These are phyloP conservation scores for Anguilla anguilla DNA, from an alignment of 2,797 vertebrate genomes.

Conservation along the genomic window DNA sequence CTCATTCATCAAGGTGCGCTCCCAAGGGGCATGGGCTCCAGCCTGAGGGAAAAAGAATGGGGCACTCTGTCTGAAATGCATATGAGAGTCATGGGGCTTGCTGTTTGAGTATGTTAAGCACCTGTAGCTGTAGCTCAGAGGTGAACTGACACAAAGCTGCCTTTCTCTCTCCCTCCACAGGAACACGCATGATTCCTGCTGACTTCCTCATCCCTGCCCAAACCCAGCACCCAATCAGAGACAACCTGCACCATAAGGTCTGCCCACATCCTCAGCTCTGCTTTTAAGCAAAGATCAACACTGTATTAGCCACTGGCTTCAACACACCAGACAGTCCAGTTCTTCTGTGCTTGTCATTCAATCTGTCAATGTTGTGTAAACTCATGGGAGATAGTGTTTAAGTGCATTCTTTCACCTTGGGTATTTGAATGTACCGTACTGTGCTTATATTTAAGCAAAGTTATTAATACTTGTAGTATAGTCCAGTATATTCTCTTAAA, in stretches of 20 bases:
- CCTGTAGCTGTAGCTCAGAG: neutral
- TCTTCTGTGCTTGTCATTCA: neutral
- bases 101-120: neutral
- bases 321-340: neutral
- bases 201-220: constrained; percentile 95
- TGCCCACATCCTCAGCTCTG: neutral
- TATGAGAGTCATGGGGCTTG: neutral
- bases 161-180: constrained; percentile 61
- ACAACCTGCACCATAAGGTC: constrained; percentile 94
- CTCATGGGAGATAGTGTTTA: neutral
- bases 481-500: neutral
- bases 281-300: neutral
- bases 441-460: neutral
- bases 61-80: neutral
- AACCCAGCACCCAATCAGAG: constrained; percentile 89
- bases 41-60: neutral
- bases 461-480: neutral
- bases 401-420: neutral
- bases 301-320: neutral
- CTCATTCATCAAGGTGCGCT: constrained; percentile 93
- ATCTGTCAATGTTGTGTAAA: neutral
- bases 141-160: neutral
- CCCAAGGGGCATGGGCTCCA: neutral
- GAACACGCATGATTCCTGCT: constrained; percentile 92
- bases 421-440: neutral